Evolutionary conservation across 2,888 invertebrate genomes (phyloP), one percentile per base, ranked within the genome.

Genomic region (Alloplasta piceator): DNA sequence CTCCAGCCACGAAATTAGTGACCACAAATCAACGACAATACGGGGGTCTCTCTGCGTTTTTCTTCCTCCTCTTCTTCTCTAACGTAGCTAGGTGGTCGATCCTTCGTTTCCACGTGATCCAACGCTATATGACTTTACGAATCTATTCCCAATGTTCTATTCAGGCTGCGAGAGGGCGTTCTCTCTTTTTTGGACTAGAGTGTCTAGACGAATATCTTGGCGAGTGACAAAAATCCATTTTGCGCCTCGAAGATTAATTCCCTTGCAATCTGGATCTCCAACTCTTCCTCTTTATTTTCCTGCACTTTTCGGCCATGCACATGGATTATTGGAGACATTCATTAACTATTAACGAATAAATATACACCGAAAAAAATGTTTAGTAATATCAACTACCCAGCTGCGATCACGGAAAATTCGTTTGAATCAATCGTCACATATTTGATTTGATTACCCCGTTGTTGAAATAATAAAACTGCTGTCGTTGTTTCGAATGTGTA

Each of bases 1-100:
- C 85, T 83, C 86, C 86, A 76, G 87, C 87, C 86, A 87, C 85
- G 84, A 91, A 90, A 91, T 91, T 91, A 91, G 89, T 87, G 86
- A 86, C 88, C 89, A 89, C 90, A 90, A 91, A 91, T 91, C 90
- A 91, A 90, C 87, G 88, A 87, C 86, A 85, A 87, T 88, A 87
- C 86, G 84, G 85, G 63, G 72, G 26, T 67, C 60, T 77, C 78
- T 84, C 63, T 77, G 76, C 82, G 86, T 87, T 85, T 85, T 82
- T 26, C 26, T 36, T 56, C 1, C 36, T 50, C 60, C 26, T 10
- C 26, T 55, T 72, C 41, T 41, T 36, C 10, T 72, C 50, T 26
- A 63, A 68, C 26, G 70, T 55, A 64, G 63, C 71, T 75, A 77
- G 78, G 80, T 77, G 77, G 72, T 79, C 66, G 79, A 36, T 55